Conservation (phyloP, 2,888 invertebrate species). For the Mythimna ferrago region DNA sequence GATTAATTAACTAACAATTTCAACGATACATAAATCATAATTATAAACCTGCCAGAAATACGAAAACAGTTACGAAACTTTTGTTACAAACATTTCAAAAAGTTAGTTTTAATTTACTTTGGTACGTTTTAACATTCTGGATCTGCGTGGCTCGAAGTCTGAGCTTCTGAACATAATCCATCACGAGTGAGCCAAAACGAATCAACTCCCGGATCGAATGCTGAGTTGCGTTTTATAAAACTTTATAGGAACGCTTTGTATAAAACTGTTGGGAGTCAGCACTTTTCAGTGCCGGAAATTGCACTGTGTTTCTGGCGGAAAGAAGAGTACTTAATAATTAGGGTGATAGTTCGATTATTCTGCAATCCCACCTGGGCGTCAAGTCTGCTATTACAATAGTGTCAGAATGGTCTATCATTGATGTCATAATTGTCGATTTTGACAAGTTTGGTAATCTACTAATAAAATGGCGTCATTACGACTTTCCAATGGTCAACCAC, state of each 20-base stretch:
- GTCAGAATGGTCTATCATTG: no score
- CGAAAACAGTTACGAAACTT: constrained; percentile 36
- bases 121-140: constrained; percentile 45
- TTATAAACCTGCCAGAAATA: constrained; percentile 44
- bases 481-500: no score
- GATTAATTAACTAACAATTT: constrained; percentile 44
- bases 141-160: constrained; percentile 32
- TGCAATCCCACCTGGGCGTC: no score
- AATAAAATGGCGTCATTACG: no score
- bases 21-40: constrained; percentile 46
- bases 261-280: constrained; percentile 35
- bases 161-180: constrained; percentile 54
- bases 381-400: no score
- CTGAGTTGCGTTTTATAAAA: constrained; percentile 59
- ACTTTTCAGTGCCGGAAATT: constrained; percentile 61
- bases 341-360: not conserved
- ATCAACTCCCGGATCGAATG: constrained; percentile 49
- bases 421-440: no score
- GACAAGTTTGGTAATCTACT: no score
- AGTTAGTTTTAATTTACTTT: constrained; percentile 55
- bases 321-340: not conserved
- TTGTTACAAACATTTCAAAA: constrained; percentile 42
- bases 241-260: constrained; percentile 40
- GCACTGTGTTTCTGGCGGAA: constrained; percentile 3
- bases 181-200: constrained; percentile 49